These are phyloP conservation scores for Castor canadensis DNA, from an alignment of 2,113 vertebrate genomes.

Conservation along the genomic window DNA sequence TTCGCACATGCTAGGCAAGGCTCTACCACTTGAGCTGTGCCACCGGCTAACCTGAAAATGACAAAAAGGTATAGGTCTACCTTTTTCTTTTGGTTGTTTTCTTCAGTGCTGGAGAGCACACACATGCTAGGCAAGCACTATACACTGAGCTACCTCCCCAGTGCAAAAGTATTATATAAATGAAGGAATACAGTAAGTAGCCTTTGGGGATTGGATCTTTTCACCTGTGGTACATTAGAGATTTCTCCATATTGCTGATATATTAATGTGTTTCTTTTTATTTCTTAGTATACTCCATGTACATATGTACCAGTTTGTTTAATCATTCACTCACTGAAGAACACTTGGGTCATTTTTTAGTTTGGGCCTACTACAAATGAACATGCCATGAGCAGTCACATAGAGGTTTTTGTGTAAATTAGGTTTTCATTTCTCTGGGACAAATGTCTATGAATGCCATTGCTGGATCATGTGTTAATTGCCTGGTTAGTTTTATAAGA, in stretches of 20 bases:
- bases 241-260: not conserved
- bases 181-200: not conserved
- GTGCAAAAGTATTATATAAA: not conserved
- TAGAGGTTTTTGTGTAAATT: not conserved
- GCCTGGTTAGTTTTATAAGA: conserved; percentile 4
- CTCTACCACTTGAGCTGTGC: too few relatives aligned
- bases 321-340: not conserved
- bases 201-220: not conserved
- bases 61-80: too few relatives aligned
- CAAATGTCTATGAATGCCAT: not conserved
- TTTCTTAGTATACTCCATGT: not conserved
- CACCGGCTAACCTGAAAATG: too few relatives aligned
- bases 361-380: not conserved
- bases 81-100: too few relatives aligned
- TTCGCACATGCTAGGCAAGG: too few relatives aligned
- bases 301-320: not conserved
- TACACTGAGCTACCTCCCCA: too few relatives aligned
- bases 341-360: not conserved
- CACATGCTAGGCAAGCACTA: too few relatives aligned
- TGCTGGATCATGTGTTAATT: not conserved
- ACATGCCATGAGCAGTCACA: not conserved
- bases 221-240: not conserved
- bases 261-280: not conserved
- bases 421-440: not conserved
- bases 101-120: too few relatives aligned